Conservation (phyloP, 1,140 invertebrate genomes). For the Brachionus asplanchnoidis region DNA sequence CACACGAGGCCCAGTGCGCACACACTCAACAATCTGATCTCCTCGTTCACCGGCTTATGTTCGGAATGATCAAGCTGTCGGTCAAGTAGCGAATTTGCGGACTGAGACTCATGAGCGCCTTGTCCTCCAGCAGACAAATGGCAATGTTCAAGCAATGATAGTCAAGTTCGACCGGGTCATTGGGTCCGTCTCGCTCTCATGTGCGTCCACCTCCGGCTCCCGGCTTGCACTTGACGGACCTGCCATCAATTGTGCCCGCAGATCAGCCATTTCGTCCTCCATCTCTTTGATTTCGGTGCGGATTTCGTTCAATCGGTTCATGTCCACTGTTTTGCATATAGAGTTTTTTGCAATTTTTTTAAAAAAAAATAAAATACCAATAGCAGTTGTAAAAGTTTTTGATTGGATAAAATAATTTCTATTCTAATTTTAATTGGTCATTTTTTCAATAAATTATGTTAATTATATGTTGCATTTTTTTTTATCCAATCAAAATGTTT, state of each 20-base stretch:
- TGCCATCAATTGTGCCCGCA: constrained; percentile 44
- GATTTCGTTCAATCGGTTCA: constrained; percentile 45
- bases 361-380: too few relatives aligned
- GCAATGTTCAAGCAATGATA: constrained; percentile 10
- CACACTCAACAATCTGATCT: constrained; percentile 55
- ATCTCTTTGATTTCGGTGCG: constrained; percentile 43
- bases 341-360: too few relatives aligned
- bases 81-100: not conserved
- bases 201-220: too few relatives aligned
- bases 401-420: too few relatives aligned
- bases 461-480: too few relatives aligned
- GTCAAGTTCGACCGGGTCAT: not conserved
- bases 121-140: constrained; percentile 20
- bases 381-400: too few relatives aligned
- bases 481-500: too few relatives aligned
- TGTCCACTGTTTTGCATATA: constrained; percentile 20
- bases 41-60: constrained; percentile 52
- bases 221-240: not conserved
- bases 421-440: too few relatives aligned
- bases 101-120: not conserved
- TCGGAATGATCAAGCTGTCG: constrained; percentile 51
- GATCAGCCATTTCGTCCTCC: not conserved
- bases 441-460: too few relatives aligned
- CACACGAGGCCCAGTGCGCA: constrained; percentile 55
- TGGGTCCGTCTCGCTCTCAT: not conserved